phyloP scores from a whole-genome alignment of 2,888 invertebrate species.

The Idaea dimidiata region DNA sequence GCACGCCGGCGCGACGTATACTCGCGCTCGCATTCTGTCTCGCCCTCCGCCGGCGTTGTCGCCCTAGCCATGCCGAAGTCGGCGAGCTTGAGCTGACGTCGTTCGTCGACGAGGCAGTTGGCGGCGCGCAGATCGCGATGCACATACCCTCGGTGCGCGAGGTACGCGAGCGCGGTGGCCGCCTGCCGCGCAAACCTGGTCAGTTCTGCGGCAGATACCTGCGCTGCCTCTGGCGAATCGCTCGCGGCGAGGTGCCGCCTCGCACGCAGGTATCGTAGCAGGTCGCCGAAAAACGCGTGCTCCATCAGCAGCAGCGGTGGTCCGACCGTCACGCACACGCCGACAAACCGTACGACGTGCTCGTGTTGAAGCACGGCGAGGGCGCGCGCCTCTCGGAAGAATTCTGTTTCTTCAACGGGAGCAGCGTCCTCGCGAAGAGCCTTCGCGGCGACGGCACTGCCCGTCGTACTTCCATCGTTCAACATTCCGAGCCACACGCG shows the following conservation, averaged over 20 bases:
- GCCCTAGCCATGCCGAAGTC: slow-evolving; percentile 94
- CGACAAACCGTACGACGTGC: slow-evolving; percentile 90
- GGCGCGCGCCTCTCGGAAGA: slow-evolving; percentile 91
- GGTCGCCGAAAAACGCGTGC: slow-evolving; percentile 93
- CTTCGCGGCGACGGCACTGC: slow-evolving; percentile 89
- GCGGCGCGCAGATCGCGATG: slow-evolving; percentile 91
- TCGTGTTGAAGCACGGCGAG: slow-evolving; percentile 93
- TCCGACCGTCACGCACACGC: slow-evolving; percentile 87
- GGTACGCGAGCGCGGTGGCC: slow-evolving; percentile 74
- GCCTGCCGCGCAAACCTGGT: slow-evolving; percentile 51
- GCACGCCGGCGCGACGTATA: slow-evolving; percentile 91
- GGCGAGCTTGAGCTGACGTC: slow-evolving; percentile 86
- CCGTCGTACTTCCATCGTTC: slow-evolving; percentile 24
- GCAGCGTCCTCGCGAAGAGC: slow-evolving; percentile 88
- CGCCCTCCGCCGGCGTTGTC: slow-evolving; percentile 83
- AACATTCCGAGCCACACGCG: slow-evolving; percentile 50
- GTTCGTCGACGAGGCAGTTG: slow-evolving; percentile 89
- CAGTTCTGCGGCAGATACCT: slow-evolving; percentile 47
- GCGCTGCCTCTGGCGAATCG: slow-evolving; percentile 78
- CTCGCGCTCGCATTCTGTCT: slow-evolving; percentile 83
- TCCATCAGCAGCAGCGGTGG: slow-evolving; percentile 95
- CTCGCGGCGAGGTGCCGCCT: slow-evolving; percentile 86
- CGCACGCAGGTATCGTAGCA: slow-evolving; percentile 87
- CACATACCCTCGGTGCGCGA: slow-evolving; percentile 88
- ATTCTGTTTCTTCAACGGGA: slow-evolving; percentile 86